Evolutionary conservation across 2,888 invertebrate species (phyloP).

Genomic region (Mamestra brassicae): DNA sequence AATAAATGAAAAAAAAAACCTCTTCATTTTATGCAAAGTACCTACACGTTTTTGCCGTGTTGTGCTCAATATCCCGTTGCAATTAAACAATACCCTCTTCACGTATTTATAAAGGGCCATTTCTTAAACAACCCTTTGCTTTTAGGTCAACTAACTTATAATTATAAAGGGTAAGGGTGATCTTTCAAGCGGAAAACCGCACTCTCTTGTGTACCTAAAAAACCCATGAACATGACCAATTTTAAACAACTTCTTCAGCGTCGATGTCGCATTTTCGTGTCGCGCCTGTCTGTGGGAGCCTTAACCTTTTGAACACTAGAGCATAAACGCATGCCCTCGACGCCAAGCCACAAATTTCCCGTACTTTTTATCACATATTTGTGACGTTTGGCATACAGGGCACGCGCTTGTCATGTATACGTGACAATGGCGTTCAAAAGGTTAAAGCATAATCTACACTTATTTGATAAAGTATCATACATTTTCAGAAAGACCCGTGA

Average conservation of each 20-base stretch:
- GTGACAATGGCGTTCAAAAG: too few species aligned
- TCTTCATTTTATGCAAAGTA: not conserved
- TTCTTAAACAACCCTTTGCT: slow-evolving; percentile 12
- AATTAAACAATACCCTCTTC: not conserved
- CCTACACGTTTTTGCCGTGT: not conserved
- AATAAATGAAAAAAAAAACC: not conserved
- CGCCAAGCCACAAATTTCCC: too few species aligned
- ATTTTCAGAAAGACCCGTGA: not conserved
- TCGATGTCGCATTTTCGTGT: too few species aligned
- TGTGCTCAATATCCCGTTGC: not conserved
- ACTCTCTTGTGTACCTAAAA: not conserved
- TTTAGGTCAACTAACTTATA: not conserved
- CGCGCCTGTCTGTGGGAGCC: too few species aligned
- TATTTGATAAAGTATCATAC: not conserved
- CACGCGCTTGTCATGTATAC: too few species aligned
- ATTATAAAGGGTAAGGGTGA: not conserved
- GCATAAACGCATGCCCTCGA: too few species aligned
- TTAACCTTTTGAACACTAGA: too few species aligned
- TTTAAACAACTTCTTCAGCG: not conserved
- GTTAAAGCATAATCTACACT: not conserved
- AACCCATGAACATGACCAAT: not conserved
- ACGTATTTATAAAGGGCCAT: not conserved
- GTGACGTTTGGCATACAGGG: too few species aligned
- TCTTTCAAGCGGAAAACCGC: slow-evolving; percentile 24
- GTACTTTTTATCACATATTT: too few species aligned